Conservation (phyloP, 2,888 invertebrate genomes). For the Caenorhabditis doughertyi region DNA sequence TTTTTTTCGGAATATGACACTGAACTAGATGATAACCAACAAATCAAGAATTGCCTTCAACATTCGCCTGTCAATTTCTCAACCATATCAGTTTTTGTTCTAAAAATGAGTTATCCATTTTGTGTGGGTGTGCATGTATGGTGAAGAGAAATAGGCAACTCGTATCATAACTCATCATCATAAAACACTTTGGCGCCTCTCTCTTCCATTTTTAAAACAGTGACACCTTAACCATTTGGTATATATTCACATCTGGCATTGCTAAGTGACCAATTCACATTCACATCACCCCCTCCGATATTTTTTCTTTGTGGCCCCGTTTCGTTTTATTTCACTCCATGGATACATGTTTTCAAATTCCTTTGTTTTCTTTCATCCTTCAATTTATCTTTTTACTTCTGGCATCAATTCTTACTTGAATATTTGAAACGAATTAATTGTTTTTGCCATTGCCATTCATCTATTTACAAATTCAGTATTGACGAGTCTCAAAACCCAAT, state of each 20-base stretch:
- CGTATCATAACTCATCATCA: slow-evolving; percentile 49
- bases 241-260: slow-evolving; percentile 43
- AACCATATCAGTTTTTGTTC: slow-evolving; percentile 19
- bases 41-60: not conserved
- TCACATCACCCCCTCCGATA: not conserved
- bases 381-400: not conserved
- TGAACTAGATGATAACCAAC: not conserved
- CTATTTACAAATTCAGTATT: not conserved
- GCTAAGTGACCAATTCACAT: slow-evolving; percentile 36
- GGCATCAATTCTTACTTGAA: not conserved
- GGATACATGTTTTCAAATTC: slow-evolving; percentile 21
- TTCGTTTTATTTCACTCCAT: not conserved
- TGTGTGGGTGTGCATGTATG: slow-evolving; percentile 14
- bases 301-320: not conserved
- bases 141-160: slow-evolving; percentile 20
- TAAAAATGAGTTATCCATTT: slow-evolving; percentile 31
- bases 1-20: not conserved
- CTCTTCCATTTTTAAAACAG: slow-evolving; percentile 22
- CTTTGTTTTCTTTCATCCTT: not conserved
- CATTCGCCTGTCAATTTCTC: slow-evolving; percentile 3
- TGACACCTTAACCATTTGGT: slow-evolving; percentile 36
- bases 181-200: slow-evolving; percentile 31
- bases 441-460: not conserved
- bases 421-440: not conserved
- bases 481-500: not conserved